These are phyloP conservation scores for Cerastis rubricosa DNA, from an alignment of 2,888 invertebrate genomes.

Conservation along the genomic window DNA sequence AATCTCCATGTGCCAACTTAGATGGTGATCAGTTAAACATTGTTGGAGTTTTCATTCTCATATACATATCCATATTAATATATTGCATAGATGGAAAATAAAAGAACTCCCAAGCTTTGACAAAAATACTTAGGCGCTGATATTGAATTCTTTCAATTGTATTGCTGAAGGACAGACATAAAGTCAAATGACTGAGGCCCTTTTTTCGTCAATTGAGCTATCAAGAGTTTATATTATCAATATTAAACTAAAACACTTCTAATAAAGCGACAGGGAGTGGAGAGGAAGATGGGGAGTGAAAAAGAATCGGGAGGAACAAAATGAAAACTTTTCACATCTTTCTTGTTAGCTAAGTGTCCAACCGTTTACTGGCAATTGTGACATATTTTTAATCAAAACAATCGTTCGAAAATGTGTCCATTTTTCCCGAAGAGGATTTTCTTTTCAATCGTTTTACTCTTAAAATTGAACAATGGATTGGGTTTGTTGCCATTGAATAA, in stretches of 20 bases:
- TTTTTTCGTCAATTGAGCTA: conserved; percentile 12
- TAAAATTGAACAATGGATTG: conserved; percentile 27
- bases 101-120: not conserved
- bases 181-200: conserved; percentile 26
- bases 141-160: conserved; percentile 1
- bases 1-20: not conserved
- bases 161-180: conserved; percentile 1
- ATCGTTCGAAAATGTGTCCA: conserved; percentile 24
- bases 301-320: not conserved
- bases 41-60: no score
- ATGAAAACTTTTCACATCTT: conserved; percentile 23
- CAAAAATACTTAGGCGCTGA: not conserved
- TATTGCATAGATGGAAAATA: not conserved
- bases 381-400: conserved; percentile 60
- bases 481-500: conserved; percentile 10
- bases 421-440: conserved; percentile 29
- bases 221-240: conserved; percentile 16
- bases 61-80: no score
- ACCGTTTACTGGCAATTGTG: conserved; percentile 29
- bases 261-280: not conserved
- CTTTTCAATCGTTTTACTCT: conserved; percentile 22
- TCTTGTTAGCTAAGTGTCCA: conserved; percentile 48
- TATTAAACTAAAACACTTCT: conserved; percentile 21
- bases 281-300: not conserved
- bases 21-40: not conserved